Base-by-base conservation (phyloP, 1,140 invertebrate species). In the Zaprionus vittiger region DNA sequence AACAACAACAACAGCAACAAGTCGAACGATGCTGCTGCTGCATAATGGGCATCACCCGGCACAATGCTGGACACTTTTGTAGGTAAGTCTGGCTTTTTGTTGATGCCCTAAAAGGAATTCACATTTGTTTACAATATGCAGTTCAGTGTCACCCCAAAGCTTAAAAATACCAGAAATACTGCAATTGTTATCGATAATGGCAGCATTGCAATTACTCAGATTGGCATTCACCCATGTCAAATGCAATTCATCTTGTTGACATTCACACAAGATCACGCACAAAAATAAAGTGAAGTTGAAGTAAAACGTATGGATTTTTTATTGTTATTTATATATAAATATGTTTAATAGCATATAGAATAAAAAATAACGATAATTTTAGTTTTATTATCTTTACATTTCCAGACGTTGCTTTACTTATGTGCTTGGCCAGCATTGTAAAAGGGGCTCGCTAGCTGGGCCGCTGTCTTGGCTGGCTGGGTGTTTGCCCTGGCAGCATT, bases 401-500 rank as follows among this genome's bases (percentile, higher is more conserved):
- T 34, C 9, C 0, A 11, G 9, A 34, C 31, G 9, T 11, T 34
- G 7, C 41, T 44, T 7, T 4, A n/a, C 15, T n/a, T 47, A 78
- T 26, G 31, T 4, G 12, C 3, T 1, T 67, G 64, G 0, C 9
- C 49, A 5, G n/a, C 54, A 62, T 44, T 52, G 63, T 68, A 75
- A 74, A 66, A 74, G 70, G 66, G 69, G 77, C 75, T 87, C 72
- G 77, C 72, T 80, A 62, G 47, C 20, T 52, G 47, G 47, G 7
- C 22, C 26, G 56, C 80, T 74, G 63, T 77, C 82, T 83, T 83
- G 85, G 76, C 69, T 87, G 73, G 60, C 73, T 86, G 83, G 83
- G 83, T 86, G 83, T 87, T 87, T 87, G 84, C 63, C 81, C 77
- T 72, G 78, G 78, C 84, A 89, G 59, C 84, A 77, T 80, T 87